Evolutionary conservation across 2,888 invertebrate species (phyloP).

Genomic region (Sinohyriopsis cumingii): DNA sequence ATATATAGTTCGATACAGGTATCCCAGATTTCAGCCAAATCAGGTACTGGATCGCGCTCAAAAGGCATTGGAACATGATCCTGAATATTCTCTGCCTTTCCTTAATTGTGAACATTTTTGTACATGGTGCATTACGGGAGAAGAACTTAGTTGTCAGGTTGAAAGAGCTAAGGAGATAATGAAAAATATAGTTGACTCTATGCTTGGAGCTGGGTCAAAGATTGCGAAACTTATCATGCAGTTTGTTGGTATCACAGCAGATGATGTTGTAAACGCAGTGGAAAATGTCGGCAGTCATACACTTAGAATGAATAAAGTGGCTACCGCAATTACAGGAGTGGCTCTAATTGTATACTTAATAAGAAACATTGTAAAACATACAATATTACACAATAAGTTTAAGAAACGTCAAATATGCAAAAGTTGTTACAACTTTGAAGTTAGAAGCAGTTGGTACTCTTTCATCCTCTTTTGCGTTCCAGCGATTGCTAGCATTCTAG

Average conservation of each 20-base stretch:
- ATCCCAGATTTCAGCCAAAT: slow-evolving; percentile 6
- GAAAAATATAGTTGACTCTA: slow-evolving; percentile 1
- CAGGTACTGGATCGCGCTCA: slow-evolving; percentile 17
- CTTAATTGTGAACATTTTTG: slow-evolving; percentile 13
- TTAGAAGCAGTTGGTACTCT: slow-evolving; percentile 14
- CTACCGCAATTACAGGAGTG: background rate
- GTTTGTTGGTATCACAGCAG: slow-evolving; percentile 7
- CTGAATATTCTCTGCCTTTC: background rate
- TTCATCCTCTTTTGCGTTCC: slow-evolving; percentile 13
- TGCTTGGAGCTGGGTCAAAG: slow-evolving; percentile 9
- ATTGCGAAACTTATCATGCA: slow-evolving; percentile 7
- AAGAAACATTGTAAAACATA: no score
- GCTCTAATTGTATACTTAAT: no score
- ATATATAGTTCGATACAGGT: slow-evolving; percentile 16
- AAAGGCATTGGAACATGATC: background rate
- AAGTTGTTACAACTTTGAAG: slow-evolving; percentile 8
- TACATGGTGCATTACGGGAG: slow-evolving; percentile 8
- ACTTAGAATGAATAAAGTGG: slow-evolving; percentile 14
- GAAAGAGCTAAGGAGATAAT: background rate
- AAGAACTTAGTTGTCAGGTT: slow-evolving; percentile 15
- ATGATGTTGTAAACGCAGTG: slow-evolving; percentile 11
- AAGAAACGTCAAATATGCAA: slow-evolving; percentile 8
- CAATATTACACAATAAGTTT: no score
- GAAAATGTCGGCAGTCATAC: background rate
- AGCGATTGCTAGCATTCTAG: slow-evolving; percentile 11